These are phyloP conservation scores for Herpetotheres cachinnans DNA, from an alignment of 2,113 vertebrate species.

Conservation along the genomic window DNA sequence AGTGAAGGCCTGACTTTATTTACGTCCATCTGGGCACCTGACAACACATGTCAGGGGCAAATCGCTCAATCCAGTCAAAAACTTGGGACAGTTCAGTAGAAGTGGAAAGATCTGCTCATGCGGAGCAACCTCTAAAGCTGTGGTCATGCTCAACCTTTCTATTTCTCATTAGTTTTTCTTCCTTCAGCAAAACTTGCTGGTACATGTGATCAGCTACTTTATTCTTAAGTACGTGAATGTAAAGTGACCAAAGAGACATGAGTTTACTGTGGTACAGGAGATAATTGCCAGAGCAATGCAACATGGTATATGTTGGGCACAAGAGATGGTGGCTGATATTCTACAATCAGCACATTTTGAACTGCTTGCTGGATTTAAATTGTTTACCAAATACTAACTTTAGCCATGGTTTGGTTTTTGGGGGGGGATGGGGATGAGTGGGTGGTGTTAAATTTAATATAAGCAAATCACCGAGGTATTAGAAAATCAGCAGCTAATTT, in stretches of 20 bases:
- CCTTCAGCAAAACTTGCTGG: not conserved
- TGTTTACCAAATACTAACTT: not conserved
- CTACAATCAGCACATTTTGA: not conserved
- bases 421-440: rapidly evolving
- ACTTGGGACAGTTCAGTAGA: not conserved
- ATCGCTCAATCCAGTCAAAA: not conserved
- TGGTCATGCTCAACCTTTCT: not conserved
- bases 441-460: not conserved
- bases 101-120: not conserved
- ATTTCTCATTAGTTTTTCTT: not conserved
- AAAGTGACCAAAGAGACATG: not conserved
- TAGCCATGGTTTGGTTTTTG: not conserved
- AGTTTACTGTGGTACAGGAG: not conserved
- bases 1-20: not conserved
- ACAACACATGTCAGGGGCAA: not conserved
- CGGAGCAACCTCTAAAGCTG: not conserved
- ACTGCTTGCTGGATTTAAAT: not conserved
- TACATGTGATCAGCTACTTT: not conserved
- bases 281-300: not conserved
- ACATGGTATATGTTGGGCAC: rapidly evolving
- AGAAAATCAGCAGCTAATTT: not conserved
- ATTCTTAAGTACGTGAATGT: not conserved
- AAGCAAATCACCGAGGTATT: not conserved
- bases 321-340: not conserved
- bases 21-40: not conserved